Evolutionary conservation across 2,888 invertebrate species (phyloP).

Genomic region (Xanthorhoe spadicearia): DNA sequence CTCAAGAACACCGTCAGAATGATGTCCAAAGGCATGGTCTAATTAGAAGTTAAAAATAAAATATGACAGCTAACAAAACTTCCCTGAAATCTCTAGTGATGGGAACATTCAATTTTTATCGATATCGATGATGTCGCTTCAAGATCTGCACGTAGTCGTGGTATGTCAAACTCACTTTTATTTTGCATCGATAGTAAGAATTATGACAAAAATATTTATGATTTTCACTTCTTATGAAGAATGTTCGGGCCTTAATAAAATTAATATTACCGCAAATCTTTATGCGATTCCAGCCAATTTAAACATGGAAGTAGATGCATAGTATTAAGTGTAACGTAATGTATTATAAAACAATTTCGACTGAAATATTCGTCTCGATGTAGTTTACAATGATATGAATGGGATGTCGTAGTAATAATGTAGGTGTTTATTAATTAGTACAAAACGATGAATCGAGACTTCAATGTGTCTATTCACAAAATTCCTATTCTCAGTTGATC

Average conservation of each 20-base stretch:
- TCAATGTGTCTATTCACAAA: conserved; percentile 22
- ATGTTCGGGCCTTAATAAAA: conserved; percentile 64
- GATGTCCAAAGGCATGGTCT: conserved; percentile 95
- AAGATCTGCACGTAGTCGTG: conserved; percentile 62
- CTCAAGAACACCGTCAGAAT: conserved; percentile 98
- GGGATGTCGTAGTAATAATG: conserved; percentile 71
- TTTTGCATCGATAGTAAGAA: conserved; percentile 66
- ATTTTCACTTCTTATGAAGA: conserved; percentile 50
- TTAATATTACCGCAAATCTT: conserved; percentile 61
- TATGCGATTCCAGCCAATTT: conserved; percentile 79
- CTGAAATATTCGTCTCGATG: conserved; percentile 82
- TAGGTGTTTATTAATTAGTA: conserved; percentile 83
- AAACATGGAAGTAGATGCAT: conserved; percentile 63
- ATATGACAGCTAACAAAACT: conserved; percentile 37
- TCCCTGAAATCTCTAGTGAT: conserved; percentile 50
- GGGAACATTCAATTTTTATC: conserved; percentile 51
- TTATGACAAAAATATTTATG: conserved; percentile 45
- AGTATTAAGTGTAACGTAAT: conserved; percentile 70
- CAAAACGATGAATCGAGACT: conserved; percentile 66
- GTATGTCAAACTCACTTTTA: conserved; percentile 58
- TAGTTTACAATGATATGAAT: conserved; percentile 80
- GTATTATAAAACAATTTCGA: conserved; percentile 80
- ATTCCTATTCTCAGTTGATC: conserved; percentile 19
- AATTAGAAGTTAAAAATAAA: conserved; percentile 55
- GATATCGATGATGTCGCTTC: conserved; percentile 56